Percentiles rank a stretch among this genome's conserved stretches.
Conservation (phyloP, 2,113 vertebrate species). For the Amphilophus citrinellus region DNA sequence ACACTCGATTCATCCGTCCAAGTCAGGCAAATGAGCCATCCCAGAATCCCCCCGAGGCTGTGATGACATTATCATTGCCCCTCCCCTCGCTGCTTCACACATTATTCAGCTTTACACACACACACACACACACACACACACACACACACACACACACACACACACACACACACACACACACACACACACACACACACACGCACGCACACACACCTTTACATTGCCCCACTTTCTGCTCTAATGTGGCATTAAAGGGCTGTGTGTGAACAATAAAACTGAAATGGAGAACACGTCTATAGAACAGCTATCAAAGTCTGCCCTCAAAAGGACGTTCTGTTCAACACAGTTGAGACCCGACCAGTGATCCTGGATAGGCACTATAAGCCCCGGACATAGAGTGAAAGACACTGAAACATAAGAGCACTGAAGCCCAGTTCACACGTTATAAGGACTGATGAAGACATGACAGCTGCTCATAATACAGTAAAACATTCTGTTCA, state of each 20-base stretch:
- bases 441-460: not conserved
- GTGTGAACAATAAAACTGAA: not conserved
- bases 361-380: too few species aligned
- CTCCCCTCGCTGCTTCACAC: not conserved
- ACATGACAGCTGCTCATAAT: not conserved
- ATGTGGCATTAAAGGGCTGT: not conserved
- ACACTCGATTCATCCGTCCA: not conserved
- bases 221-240: constrained; percentile 5
- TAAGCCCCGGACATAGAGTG: not conserved
- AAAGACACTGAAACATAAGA: fast-evolving
- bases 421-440: not conserved
- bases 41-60: constrained; percentile 40
- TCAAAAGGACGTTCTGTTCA: fast-evolving
- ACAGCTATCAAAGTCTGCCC: not conserved
- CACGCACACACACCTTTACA: not conserved
- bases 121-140: constrained; percentile 3
- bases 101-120: constrained; percentile 29
- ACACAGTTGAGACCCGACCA: fast-evolving
- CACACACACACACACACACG: not conserved
- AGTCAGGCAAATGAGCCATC: constrained; percentile 25
- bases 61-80: constrained; percentile 48
- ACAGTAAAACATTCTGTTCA: not conserved
- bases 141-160: not conserved
- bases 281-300: not conserved
- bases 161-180: constrained; percentile 1